Evolutionary conservation across 2,113 vertebrate genomes (phyloP), one percentile per base, ranked within the genome.

Genomic region (Apteryx owenii): DNA sequence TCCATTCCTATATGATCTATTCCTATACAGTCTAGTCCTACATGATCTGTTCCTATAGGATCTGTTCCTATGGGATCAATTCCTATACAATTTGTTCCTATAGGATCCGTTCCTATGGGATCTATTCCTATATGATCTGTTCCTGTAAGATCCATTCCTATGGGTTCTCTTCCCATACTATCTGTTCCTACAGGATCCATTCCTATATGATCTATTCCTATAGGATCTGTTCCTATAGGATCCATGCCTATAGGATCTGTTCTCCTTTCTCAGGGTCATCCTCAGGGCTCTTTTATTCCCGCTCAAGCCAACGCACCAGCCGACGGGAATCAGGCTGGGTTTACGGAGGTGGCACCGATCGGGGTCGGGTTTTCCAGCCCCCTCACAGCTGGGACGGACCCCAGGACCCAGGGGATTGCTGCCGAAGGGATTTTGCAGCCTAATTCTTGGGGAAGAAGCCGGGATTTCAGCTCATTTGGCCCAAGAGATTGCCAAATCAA

Each of bases 331-430:
- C 65, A 29, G 42, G 18, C 65, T 11, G 28, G 17, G 28, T 46
- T 31, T 21, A 29, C 9, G 44, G 58, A 71, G 51, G 28, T 38
- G 73, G 20, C 80, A 48, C 7, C 5, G 20, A 6, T 4, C 1
- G 4, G 64, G 51, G 16, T 14, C 0, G 1, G 16, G 7, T 31
- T 46, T 40, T 58, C 64, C 73, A 48, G 44, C 8, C 1, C 17
- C 56, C 56, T 29, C 16, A 58, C 29, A 31, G 17, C 29, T 19
- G 56, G 56, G 56, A 58, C 17, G 5, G 17, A 18, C 17, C 29
- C 31, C 29, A 33, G 29, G 56, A 58, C 56, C 17, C 9, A 4
- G 56, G 29, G 29, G 17, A 10, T 5, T 58, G 56, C 56, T 19
- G 29, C 56, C 17, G 8, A 58, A 33, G 56, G 56, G 18, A 58